These are phyloP conservation scores for Trichechus manatus DNA, from an alignment of 2,113 vertebrate genomes.

Conservation along the genomic window DNA sequence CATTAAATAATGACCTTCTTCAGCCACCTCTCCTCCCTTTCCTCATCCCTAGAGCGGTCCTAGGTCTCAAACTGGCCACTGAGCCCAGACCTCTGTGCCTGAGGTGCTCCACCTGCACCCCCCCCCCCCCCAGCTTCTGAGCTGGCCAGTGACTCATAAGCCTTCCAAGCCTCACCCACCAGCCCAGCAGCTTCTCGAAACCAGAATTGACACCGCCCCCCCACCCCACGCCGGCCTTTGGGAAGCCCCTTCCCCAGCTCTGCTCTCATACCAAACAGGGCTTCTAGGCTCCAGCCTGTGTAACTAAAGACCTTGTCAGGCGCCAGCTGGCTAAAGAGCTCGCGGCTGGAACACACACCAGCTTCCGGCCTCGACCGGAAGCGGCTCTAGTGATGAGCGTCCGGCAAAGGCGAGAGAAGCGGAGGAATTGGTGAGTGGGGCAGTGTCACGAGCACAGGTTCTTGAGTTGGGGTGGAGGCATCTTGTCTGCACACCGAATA, in stretches of 20 bases:
- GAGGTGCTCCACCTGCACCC: too few relatives aligned
- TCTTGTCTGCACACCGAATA: background rate
- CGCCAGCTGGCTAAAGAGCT: background rate
- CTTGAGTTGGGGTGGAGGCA: background rate
- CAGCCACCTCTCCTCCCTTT: background rate
- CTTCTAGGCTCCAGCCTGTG: background rate
- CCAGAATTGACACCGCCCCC: too few relatives aligned
- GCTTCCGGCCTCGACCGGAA: background rate
- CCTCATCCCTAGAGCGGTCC: background rate
- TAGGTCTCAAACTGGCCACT: background rate
- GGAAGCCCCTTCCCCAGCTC: background rate
- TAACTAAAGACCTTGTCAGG: background rate
- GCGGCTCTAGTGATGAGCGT: accelerated
- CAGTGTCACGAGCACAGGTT: background rate
- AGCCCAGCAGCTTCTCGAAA: background rate
- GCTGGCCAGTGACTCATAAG: background rate
- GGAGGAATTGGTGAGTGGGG: background rate
- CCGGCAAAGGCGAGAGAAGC: background rate
- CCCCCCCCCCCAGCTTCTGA: background rate
- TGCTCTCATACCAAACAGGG: background rate
- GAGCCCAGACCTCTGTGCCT: background rate
- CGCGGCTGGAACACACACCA: too few relatives aligned
- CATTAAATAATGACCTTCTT: background rate
- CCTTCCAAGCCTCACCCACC: background rate
- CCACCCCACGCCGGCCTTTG: too few relatives aligned